phyloP scores from a whole-genome alignment of 2,888 invertebrate species.

The Phymatocera aterrima region DNA sequence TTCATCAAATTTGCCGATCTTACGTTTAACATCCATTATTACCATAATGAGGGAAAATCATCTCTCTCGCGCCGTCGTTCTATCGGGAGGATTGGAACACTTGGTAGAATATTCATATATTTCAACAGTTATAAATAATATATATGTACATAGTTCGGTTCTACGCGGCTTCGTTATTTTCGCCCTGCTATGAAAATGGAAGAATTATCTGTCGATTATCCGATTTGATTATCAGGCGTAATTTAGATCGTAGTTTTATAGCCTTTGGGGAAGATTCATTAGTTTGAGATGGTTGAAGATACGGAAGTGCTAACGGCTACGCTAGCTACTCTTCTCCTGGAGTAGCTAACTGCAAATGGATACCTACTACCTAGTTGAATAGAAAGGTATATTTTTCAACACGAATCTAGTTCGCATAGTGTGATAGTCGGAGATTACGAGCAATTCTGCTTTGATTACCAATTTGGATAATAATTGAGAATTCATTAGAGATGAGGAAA shows the following conservation, averaged over 20 bases:
- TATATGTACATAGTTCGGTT: too few relatives aligned
- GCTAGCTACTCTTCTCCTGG: not conserved
- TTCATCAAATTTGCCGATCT: not conserved
- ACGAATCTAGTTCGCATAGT: too few relatives aligned
- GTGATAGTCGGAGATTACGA: too few relatives aligned
- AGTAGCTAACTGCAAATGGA: not conserved
- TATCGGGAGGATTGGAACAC: not conserved
- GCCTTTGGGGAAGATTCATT: not conserved
- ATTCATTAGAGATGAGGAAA: too few relatives aligned
- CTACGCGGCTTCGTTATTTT: too few relatives aligned
- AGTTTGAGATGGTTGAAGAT: slow-evolving; percentile 14
- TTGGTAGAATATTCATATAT: too few relatives aligned
- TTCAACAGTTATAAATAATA: too few relatives aligned
- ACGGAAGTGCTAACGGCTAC: slow-evolving; percentile 9
- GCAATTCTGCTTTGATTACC: too few relatives aligned
- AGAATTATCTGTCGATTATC: not conserved
- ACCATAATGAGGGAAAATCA: not conserved
- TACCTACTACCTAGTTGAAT: not conserved
- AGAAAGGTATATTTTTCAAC: not conserved
- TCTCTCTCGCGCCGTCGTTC: not conserved
- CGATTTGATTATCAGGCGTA: not conserved
- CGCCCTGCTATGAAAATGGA: too few relatives aligned
- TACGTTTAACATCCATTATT: not conserved
- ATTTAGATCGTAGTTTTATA: not conserved
- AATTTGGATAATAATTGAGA: too few relatives aligned